Conservation (phyloP, 2,797 vertebrate genomes). For the Crax fasciolata region DNA sequence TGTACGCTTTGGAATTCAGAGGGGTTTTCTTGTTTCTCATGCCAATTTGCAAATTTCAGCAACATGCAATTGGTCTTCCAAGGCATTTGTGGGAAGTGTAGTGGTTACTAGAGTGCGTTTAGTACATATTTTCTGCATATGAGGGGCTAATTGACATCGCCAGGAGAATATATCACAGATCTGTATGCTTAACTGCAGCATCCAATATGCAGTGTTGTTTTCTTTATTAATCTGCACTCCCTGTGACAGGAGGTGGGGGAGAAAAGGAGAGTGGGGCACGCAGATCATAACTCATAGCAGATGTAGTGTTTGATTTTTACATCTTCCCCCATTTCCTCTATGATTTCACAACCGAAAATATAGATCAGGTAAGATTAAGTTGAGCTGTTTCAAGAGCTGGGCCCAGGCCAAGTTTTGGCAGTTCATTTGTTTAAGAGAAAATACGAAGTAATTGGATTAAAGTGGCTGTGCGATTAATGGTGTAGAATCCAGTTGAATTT, state of each 20-base stretch:
- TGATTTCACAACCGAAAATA: slow-evolving; percentile 15
- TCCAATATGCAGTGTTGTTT: neutral
- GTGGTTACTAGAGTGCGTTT: slow-evolving; percentile 17
- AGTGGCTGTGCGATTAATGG: neutral
- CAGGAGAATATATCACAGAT: neutral
- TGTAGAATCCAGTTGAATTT: slow-evolving; percentile 8
- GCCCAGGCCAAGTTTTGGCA: slow-evolving; percentile 22
- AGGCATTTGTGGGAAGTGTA: neutral
- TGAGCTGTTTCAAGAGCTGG: slow-evolving; percentile 33
- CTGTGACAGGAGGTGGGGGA: neutral
- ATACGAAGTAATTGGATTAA: slow-evolving; percentile 58
- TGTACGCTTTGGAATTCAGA: neutral
- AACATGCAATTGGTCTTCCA: neutral
- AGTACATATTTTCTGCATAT: neutral
- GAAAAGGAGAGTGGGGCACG: neutral
- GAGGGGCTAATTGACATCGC: slow-evolving; percentile 21
- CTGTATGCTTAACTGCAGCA: neutral
- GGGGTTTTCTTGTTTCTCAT: slow-evolving; percentile 14
- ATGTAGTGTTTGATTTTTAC: neutral
- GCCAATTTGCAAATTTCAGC: slow-evolving; percentile 30
- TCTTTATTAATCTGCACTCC: neutral
- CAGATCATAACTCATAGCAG: neutral
- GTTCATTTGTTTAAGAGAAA: slow-evolving; percentile 54
- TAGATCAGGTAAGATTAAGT: neutral
- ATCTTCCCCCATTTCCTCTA: neutral